Conservation (phyloP, 2,797 vertebrate species). For the Kryptopterus vitreolus region DNA sequence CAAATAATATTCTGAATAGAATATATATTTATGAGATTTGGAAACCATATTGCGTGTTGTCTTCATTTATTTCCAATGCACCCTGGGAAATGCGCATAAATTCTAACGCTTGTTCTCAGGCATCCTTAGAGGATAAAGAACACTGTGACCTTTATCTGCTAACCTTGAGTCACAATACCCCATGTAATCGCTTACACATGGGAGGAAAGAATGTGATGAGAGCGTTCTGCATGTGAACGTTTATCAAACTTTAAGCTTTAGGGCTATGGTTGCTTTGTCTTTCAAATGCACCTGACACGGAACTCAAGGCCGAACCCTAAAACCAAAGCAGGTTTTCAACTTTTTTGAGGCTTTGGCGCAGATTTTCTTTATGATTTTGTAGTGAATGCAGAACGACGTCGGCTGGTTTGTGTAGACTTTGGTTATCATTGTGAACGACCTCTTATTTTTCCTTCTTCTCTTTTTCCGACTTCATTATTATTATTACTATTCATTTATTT, state of each 20-base stretch:
- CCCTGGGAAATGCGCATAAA: too few relatives aligned
- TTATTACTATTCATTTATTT: too few relatives aligned
- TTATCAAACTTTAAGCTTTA: conserved; percentile 21
- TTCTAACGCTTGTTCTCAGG: neutral
- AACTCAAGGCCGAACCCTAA: conserved; percentile 9
- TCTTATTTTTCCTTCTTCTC: too few relatives aligned
- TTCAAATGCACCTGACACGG: neutral
- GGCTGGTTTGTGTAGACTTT: neutral
- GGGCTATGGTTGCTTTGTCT: neutral
- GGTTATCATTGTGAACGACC: neutral
- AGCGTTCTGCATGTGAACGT: neutral
- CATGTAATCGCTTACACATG: neutral
- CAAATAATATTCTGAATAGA: too few relatives aligned
- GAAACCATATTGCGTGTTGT: too few relatives aligned
- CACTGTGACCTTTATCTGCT: neutral
- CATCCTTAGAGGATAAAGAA: neutral
- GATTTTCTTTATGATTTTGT: neutral
- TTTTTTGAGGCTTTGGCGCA: too few relatives aligned
- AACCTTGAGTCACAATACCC: neutral
- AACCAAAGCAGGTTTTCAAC: too few relatives aligned
- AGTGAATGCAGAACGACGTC: neutral
- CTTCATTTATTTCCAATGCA: too few relatives aligned
- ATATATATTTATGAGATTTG: too few relatives aligned
- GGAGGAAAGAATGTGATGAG: neutral
- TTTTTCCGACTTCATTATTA: too few relatives aligned